Conservation (phyloP, 1,140 invertebrate species). For the Latrodectus geometricus region DNA sequence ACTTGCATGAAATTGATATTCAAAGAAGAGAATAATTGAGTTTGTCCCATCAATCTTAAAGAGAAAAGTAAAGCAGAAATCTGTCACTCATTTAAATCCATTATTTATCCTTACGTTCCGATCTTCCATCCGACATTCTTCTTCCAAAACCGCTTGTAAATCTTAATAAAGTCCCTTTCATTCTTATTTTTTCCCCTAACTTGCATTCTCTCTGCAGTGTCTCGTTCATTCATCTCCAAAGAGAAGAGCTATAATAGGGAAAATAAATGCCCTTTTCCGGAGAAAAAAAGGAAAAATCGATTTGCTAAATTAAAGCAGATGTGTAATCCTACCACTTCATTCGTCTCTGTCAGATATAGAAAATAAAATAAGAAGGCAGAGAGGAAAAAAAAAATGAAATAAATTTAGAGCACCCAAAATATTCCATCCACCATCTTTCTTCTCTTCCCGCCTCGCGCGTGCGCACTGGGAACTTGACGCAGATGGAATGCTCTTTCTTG, state of each 20-base stretch:
- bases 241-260: background rate
- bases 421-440: background rate
- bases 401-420: background rate
- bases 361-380: background rate
- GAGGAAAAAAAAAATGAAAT: background rate
- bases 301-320: slow-evolving; percentile 2
- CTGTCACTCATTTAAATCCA: background rate
- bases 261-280: background rate
- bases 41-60: background rate
- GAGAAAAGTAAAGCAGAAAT: background rate
- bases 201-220: background rate
- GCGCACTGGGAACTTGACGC: background rate
- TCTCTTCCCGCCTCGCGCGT: background rate
- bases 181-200: background rate
- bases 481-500: background rate
- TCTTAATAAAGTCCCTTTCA: background rate
- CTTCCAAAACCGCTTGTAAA: background rate
- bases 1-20: background rate
- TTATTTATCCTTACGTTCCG: background rate
- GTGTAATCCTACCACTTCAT: background rate
- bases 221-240: background rate
- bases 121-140: background rate
- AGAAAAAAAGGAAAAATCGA: background rate
- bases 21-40: background rate
- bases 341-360: background rate